Conservation (phyloP, 1,140 invertebrate genomes). For the Nebria ingens region DNA sequence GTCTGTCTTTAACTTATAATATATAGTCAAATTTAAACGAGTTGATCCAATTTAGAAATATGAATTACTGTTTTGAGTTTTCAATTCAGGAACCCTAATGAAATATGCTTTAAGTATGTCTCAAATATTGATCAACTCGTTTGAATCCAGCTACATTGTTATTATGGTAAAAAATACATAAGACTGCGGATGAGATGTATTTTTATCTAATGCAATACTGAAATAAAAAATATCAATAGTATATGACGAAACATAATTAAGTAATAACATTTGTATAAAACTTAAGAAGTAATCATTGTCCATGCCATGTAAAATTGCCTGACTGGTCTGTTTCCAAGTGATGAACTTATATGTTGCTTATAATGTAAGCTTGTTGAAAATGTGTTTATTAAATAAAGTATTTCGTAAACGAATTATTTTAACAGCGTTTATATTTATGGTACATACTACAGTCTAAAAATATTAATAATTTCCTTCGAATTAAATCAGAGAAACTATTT, state of each 20-base stretch:
- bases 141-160: too few species aligned
- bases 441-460: too few species aligned
- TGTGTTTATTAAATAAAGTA: conserved; percentile 6
- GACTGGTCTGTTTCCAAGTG: conserved; percentile 3
- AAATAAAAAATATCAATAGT: neutral
- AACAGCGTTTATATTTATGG: too few species aligned
- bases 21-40: neutral
- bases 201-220: neutral
- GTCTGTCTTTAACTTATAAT: neutral
- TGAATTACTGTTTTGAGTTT: too few species aligned
- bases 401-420: neutral
- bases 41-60: too few species aligned
- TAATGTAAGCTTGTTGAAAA: conserved; percentile 5
- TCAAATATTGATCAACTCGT: too few species aligned
- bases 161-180: neutral
- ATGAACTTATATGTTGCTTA: conserved; percentile 6
- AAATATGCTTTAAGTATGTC: too few species aligned
- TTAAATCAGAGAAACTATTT: too few species aligned
- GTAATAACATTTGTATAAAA: neutral
- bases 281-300: conserved; percentile 1
- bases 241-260: too few species aligned
- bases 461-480: too few species aligned
- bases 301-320: conserved; percentile 6
- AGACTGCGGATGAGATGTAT: neutral
- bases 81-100: too few species aligned